Conservation (phyloP, 2,797 vertebrate genomes). For the Sebastes itinus region DNA sequence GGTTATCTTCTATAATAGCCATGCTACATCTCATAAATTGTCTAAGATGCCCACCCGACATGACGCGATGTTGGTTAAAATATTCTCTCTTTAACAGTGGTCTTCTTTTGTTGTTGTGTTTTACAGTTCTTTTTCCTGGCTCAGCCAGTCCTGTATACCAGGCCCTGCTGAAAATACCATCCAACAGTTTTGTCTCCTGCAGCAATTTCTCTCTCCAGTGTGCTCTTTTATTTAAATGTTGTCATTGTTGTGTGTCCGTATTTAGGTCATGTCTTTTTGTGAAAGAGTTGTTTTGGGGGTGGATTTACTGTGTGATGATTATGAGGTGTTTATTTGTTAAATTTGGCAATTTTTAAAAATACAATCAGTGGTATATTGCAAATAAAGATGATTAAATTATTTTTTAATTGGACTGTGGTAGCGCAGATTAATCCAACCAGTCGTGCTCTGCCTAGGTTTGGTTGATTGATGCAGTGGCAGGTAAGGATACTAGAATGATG, state of each 20-base stretch:
- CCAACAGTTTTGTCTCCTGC: slow-evolving; percentile 97
- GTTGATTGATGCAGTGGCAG: slow-evolving; percentile 68
- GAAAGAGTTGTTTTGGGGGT: slow-evolving; percentile 37
- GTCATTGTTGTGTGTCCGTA: slow-evolving; percentile 88
- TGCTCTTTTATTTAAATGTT: slow-evolving; percentile 89
- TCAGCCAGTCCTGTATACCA: slow-evolving; percentile 99
- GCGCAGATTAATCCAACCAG: slow-evolving; percentile 12
- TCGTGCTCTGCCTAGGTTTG: slow-evolving; percentile 33
- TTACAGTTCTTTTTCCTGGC: slow-evolving; percentile 99
- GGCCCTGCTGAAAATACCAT: slow-evolving; percentile 98
- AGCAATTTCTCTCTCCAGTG: slow-evolving; percentile 98
- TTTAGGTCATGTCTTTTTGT: slow-evolving; percentile 78
- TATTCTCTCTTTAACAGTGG: slow-evolving; percentile 97
- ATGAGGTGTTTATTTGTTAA: slow-evolving; percentile 45
- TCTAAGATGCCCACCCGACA: slow-evolving; percentile 81
- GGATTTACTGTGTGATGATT: slow-evolving; percentile 43
- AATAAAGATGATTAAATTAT: not conserved
- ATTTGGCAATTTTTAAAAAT: not conserved
- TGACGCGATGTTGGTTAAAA: slow-evolving; percentile 93
- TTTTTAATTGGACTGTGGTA: slow-evolving; percentile 18
- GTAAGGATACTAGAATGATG: slow-evolving; percentile 76
- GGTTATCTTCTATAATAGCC: slow-evolving; percentile 16
- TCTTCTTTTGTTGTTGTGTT: slow-evolving; percentile 99
- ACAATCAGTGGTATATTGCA: slow-evolving; percentile 18
- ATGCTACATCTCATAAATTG: slow-evolving; percentile 48